phyloP scores from a whole-genome alignment of 2,888 invertebrate species.

The Cheilosia variabilis region DNA sequence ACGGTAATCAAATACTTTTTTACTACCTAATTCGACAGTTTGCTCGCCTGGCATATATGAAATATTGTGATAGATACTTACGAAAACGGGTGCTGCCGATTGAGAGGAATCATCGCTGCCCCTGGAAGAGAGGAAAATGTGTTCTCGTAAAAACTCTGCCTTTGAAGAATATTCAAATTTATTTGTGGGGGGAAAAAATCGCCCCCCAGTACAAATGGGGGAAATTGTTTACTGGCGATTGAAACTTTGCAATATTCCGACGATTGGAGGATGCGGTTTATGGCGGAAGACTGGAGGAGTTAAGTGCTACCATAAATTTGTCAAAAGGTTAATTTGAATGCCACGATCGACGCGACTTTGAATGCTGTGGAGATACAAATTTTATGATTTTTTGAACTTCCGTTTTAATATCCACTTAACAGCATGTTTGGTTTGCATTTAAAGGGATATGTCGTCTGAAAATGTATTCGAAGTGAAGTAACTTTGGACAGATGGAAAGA shows the following conservation, averaged over 20 bases:
- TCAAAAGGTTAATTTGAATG: slow-evolving; percentile 59
- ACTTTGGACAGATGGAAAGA: too few species aligned
- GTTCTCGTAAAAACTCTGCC: slow-evolving; percentile 40
- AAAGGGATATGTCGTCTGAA: too few species aligned
- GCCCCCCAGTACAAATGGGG: slow-evolving; percentile 26
- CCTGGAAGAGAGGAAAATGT: slow-evolving; percentile 75
- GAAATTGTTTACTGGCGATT: slow-evolving; percentile 26
- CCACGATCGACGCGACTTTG: neutral
- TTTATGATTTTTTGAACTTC: neutral
- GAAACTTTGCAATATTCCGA: slow-evolving; percentile 50
- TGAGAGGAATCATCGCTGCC: slow-evolving; percentile 79
- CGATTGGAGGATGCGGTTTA: slow-evolving; percentile 14
- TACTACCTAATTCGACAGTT: slow-evolving; percentile 25
- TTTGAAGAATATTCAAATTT: slow-evolving; percentile 28
- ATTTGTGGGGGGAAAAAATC: neutral
- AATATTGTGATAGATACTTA: slow-evolving; percentile 76
- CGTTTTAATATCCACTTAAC: too few species aligned
- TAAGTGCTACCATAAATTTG: slow-evolving; percentile 54
- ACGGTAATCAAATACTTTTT: slow-evolving; percentile 48
- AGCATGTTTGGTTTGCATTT: too few species aligned
- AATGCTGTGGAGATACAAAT: neutral
- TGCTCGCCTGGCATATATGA: neutral
- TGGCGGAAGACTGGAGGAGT: slow-evolving; percentile 18
- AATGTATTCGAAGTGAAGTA: too few species aligned
- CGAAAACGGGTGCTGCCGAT: slow-evolving; percentile 78